Base-by-base conservation (phyloP, 2,888 invertebrate genomes). In the Xanthorhoe designata region DNA sequence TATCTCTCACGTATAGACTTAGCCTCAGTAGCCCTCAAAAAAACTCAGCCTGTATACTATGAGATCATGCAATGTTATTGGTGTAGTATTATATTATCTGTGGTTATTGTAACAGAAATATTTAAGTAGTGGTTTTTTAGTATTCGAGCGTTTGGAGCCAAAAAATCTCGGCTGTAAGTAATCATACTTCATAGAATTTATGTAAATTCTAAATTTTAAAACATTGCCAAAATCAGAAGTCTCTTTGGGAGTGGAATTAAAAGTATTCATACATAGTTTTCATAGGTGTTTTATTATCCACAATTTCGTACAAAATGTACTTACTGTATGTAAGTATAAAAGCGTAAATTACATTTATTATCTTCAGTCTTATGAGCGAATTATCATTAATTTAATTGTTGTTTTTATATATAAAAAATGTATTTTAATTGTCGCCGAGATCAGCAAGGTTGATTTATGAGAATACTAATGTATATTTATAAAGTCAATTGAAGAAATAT, bases 311-410 rank as follows among this genome's bases (percentile, higher is more conserved):
- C 59, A 64, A 68, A 69, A 62, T 54, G 29, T 64, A 32, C 7
- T 13, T 50, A 64, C 58, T 58, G 38, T 13, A 35, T 35, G 35
- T 35, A 35, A 35, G 59, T 66, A 62, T 54, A 68, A 70, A 68
- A 66, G 56, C 63, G 68, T 72, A 70, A 66, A 70, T 61, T 72
- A 72, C 56, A 69, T 63, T 68, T 61, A 72, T 72, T 75, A 80
- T 76, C 74, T 74, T 83, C 83, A 83, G 83, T 83, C 83, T 83
- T 83, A 78, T 81, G 73, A 75, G 74, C 77, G 79, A 80, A 74
- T 75, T 69, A 75, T 72, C 74, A 15, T 70, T 71, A 57, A 58
- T 49, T 54, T 13, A 42, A 57, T 70, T 73, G 69, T 74, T 66
- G 74, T 68, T 61, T n/a, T n/a, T n/a, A n/a, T n/a, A 64, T 71